These are phyloP conservation scores for Tapirus terrestris DNA, from an alignment of 2,113 vertebrate genomes.

Conservation along the genomic window DNA sequence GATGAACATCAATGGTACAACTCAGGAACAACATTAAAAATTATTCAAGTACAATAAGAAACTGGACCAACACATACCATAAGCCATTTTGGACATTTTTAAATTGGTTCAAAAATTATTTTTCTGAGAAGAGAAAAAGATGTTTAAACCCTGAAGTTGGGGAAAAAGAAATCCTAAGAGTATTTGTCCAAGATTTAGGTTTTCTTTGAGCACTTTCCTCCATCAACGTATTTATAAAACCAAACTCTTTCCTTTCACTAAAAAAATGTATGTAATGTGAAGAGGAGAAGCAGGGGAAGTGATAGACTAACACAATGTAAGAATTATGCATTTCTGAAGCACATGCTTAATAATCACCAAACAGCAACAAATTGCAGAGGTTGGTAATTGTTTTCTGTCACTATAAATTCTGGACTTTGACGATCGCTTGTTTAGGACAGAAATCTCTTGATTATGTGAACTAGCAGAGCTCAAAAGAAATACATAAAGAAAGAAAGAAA, in stretches of 20 bases:
- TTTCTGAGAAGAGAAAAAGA: neutral
- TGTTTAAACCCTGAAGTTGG: neutral
- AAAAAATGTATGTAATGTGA: neutral
- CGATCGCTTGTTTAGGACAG: neutral
- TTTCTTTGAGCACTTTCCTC: neutral
- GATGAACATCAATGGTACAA: neutral
- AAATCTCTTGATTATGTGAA: constrained; percentile 17
- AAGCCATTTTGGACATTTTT: neutral
- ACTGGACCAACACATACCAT: neutral
- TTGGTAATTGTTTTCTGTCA: neutral
- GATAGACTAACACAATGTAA: neutral
- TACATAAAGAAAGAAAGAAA: neutral
- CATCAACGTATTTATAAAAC: constrained; percentile 13
- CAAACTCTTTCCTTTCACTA: neutral
- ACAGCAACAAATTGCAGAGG: neutral
- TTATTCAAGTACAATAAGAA: neutral
- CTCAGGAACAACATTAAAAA: neutral
- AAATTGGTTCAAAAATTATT: constrained; percentile 42
- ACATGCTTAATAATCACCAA: neutral
- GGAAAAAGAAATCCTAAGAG: neutral
- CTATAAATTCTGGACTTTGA: neutral
- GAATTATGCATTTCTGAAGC: neutral
- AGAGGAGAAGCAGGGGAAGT: neutral
- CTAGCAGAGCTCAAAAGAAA: neutral
- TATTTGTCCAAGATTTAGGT: neutral